Evolutionary conservation across 2,797 vertebrate genomes (phyloP), one percentile per base, ranked within the genome.

Genomic region (Fringilla coelebs): DNA sequence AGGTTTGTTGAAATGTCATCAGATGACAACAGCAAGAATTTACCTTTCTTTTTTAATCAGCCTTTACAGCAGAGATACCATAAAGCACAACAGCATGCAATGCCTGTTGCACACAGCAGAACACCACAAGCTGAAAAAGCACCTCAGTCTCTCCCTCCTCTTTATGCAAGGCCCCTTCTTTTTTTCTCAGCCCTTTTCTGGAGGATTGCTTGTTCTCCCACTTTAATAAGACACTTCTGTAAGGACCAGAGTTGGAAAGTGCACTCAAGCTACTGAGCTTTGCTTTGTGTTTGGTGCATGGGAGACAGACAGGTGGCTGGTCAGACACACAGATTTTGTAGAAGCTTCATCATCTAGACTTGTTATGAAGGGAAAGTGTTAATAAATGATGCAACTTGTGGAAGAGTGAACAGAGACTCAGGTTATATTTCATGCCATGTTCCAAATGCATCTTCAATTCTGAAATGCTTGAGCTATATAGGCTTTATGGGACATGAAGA

Each of bases 11-110:
- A 94, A 88, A 79, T 90, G n/a, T 79, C 77, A 75, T n/a, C 51
- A 78, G 62, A 91, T 48, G n/a, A 86, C 51, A 93, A 71, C 32
- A 82, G 41, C 22, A 26, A 17, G 34, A 17, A 71, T 66, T 91
- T 91, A 73, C 34, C 21, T 55, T 73, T 86, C 63, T 28, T 73
- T 85, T 95, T 87, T 85, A 93, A 85, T 92, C 68, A 79, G 48
- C 17, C 40, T 65, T 89, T 82, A 29, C 48, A 74, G 75, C 32
- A 80, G 75, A 80, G 52, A 82, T 92, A 67, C 13, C 72, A 60
- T 57, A 76, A 85, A 92, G 13, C 34, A 49, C 34, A 48, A 58
- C 7, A 45, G 28, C 31, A 83, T 58, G 51, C 28, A 82, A 49
- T 41, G 20, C 28, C n/a, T 79, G 16, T 62, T 76, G 54, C 84